Evolutionary conservation across 2,797 vertebrate species (phyloP), one percentile per base, ranked within the genome.

Genomic region (Leucoraja ocellata): DNA sequence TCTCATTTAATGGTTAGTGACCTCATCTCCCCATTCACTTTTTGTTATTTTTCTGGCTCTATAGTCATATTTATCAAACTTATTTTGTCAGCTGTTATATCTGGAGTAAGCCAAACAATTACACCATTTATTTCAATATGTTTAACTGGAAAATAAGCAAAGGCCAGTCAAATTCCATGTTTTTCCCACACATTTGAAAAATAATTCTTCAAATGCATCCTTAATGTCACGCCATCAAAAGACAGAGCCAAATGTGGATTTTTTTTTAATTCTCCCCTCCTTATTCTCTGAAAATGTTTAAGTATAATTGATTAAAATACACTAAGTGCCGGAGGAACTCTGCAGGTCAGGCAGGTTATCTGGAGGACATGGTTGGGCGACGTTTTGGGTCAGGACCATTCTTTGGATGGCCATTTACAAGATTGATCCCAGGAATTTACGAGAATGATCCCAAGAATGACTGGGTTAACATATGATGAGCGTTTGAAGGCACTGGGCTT

Each of bases 51-150:
- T 88, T 88, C 61, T 32, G 65, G 39, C 63, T 68, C 84, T 36
- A 28, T 68, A 1, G 4, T 16, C 28, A 88, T 88, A 88, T 88
- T 88, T 68, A 68, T 88, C 61, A 8, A 36, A 86, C 6, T 68
- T 88, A 36, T 68, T 88, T 88, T 65, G n/a, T 63, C 84, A 88
- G 84, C 84, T 88, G 84, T 88, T 88, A 32, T 68, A 68, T 88
- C 84, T 88, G 65, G 63, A 32, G n/a, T 36, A 68, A 68, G 61
- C 63, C 84, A 88, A 88, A 88, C 84, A 88, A 88, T 88, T 88
- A 88, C 84, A 88, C n/a, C 16, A 68, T 88, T 88, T 88, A 88
- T 88, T 36, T 68, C 84, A 68, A 88, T 63, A 88, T 36, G 32
- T 10, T 65, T 36, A 68, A 39, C 32, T 18, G 14, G 63, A 88